Percentiles rank a stretch among this genome's conserved stretches.
These are phyloP conservation scores for Falco berigora DNA, from an alignment of 2,797 vertebrate genomes.

Conservation along the genomic window DNA sequence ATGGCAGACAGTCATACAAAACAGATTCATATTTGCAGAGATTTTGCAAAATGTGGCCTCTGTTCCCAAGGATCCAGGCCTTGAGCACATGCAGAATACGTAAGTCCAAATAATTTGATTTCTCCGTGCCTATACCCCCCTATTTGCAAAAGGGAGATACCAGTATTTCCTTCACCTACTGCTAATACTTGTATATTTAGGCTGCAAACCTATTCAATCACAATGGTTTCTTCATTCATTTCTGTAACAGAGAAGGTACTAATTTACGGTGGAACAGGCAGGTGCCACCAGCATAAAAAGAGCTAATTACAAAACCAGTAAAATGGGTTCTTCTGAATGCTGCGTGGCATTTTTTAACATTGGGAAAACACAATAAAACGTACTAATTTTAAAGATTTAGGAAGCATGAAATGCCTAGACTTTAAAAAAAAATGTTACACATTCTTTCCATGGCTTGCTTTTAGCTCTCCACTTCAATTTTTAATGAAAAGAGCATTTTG, in stretches of 20 bases:
- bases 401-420: background rate
- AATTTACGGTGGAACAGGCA: background rate
- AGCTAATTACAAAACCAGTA: background rate
- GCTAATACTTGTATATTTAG: background rate
- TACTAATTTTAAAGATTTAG: background rate
- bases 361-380: background rate
- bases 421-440: background rate
- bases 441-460: background rate
- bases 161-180: background rate
- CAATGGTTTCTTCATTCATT: background rate
- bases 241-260: background rate
- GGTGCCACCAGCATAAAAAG: background rate
- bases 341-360: background rate
- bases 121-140: accelerated
- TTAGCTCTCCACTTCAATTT: background rate
- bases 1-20: background rate
- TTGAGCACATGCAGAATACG: background rate
- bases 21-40: background rate
- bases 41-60: background rate
- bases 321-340: background rate
- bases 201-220: background rate
- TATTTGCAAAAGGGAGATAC: background rate
- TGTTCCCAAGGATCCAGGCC: background rate
- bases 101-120: background rate
- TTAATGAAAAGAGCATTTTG: conserved; percentile 3